phyloP scores from a whole-genome alignment of 1,140 invertebrate species.

The Heliconius congener region DNA sequence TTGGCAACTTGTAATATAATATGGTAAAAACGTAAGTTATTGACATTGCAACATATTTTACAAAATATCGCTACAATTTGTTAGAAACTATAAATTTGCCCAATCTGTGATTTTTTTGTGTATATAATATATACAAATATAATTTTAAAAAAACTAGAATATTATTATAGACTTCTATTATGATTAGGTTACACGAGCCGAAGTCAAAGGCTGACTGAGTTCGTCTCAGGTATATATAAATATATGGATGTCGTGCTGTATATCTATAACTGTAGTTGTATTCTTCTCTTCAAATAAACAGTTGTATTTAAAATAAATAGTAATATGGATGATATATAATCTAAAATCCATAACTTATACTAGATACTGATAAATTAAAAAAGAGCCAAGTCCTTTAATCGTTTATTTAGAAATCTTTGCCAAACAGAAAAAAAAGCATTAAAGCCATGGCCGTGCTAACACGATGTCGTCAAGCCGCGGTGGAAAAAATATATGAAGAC shows the following conservation, averaged over 20 bases:
- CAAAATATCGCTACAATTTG: no score
- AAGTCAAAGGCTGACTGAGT: conserved; percentile 44
- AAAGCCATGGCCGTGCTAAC: no score
- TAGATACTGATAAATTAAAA: background rate
- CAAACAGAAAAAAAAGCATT: no score
- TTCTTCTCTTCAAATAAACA: background rate
- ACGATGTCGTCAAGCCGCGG: no score
- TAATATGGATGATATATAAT: background rate
- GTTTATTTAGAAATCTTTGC: no score
- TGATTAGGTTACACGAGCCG: conserved; percentile 47
- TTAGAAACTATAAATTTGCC: no score
- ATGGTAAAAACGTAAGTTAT: no score
- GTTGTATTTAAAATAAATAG: background rate
- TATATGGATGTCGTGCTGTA: conserved; percentile 42
- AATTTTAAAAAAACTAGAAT: background rate
- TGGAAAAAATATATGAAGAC: no score
- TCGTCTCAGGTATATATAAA: conserved; percentile 40
- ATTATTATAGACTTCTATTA: conserved; percentile 9
- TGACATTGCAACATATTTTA: no score
- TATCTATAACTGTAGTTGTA: conserved; percentile 15
- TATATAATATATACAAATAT: no score
- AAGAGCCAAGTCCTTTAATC: background rate
- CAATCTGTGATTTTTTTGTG: no score
- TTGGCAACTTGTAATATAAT: no score
- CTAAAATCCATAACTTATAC: background rate